Evolutionary conservation across 2,113 vertebrate species (phyloP).

Genomic region (Mus musculus): GRCm39 chr6:96716001-96716500

Average conservation of each 20-base stretch:
- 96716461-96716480: background rate
- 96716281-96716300: background rate
- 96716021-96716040: background rate
- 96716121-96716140: background rate
- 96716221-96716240: background rate
- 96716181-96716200: background rate
- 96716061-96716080: background rate
- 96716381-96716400: background rate
- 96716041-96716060: background rate
- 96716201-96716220: background rate
- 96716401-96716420: background rate
- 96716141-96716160: background rate
- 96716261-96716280: background rate
- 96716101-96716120: background rate
- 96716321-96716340: background rate
- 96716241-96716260: too few species aligned
- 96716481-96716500: background rate
- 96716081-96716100: background rate
- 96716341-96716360: background rate
- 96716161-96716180: background rate
- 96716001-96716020: background rate
- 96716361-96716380: background rate
- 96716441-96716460: background rate
- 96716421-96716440: background rate
- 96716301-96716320: background rate